Evolutionary conservation across 1,140 invertebrate species (phyloP).

Genomic region (Drosophila serrata): DNA sequence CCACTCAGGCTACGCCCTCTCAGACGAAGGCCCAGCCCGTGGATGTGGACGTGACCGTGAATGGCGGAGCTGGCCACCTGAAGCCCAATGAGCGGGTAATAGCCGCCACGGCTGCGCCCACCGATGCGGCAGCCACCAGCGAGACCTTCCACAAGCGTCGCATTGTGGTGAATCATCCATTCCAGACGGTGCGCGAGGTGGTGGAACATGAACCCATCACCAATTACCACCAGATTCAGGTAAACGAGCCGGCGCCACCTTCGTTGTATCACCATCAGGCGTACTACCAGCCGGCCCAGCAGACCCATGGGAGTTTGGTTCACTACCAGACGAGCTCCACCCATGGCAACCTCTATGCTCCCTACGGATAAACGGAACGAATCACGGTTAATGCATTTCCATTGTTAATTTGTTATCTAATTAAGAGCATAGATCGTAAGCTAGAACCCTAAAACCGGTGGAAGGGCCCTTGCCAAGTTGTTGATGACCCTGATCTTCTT

Average conservation of each 20-base stretch:
- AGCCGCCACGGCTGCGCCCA: slow-evolving; percentile 87
- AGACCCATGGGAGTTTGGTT: slow-evolving; percentile 74
- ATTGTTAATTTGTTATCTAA: slow-evolving; percentile 36
- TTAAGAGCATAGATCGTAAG: slow-evolving; percentile 19
- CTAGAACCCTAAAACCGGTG: slow-evolving; percentile 51
- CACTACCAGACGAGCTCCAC: slow-evolving; percentile 58
- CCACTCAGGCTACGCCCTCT: slow-evolving; percentile 85
- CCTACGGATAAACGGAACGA: slow-evolving; percentile 37
- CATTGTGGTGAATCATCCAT: slow-evolving; percentile 88
- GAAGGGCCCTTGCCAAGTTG: slow-evolving; percentile 72
- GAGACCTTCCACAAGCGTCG: slow-evolving; percentile 88
- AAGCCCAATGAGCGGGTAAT: slow-evolving; percentile 86
- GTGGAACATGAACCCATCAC: slow-evolving; percentile 88
- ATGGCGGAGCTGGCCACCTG: slow-evolving; percentile 71
- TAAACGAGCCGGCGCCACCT: slow-evolving; percentile 83
- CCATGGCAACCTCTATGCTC: slow-evolving; percentile 61
- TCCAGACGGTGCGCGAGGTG: slow-evolving; percentile 88
- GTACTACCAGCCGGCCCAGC: slow-evolving; percentile 69
- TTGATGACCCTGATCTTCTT: slow-evolving; percentile 57
- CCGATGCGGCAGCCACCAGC: slow-evolving; percentile 85
- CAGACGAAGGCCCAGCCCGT: slow-evolving; percentile 44
- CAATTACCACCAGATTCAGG: slow-evolving; percentile 86
- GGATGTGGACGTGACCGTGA: slow-evolving; percentile 68
- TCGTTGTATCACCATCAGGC: slow-evolving; percentile 74
- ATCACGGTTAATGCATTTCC: slow-evolving; percentile 49